Conservation (phyloP, 2,888 invertebrate species). For the Drymonia ruficornis region DNA sequence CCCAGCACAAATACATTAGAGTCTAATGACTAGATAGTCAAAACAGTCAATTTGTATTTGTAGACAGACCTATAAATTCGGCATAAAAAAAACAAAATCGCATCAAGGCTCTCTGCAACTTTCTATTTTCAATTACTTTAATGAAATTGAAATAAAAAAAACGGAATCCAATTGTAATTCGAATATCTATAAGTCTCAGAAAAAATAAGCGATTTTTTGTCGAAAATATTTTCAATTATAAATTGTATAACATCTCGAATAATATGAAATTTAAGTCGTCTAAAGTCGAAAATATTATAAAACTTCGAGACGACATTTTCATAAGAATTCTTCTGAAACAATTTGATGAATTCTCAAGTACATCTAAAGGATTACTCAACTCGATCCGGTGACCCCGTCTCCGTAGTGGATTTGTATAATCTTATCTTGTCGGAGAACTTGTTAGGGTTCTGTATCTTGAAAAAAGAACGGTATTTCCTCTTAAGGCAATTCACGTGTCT, state of each 20-base stretch:
- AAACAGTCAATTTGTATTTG: no score
- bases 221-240: background rate
- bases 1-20: no score
- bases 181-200: no score
- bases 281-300: background rate
- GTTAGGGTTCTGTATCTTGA: slow-evolving; percentile 19
- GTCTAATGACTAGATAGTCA: no score
- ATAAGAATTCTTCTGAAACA: background rate
- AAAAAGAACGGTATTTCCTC: background rate
- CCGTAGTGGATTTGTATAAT: slow-evolving; percentile 56
- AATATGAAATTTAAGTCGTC: background rate
- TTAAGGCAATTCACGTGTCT: background rate
- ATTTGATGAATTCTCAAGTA: slow-evolving; percentile 8
- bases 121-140: no score
- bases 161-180: no score
- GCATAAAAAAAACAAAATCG: no score
- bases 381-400: slow-evolving; percentile 36
- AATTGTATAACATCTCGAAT: background rate
- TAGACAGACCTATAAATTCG: no score
- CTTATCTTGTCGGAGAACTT: slow-evolving; percentile 43
- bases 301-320: slow-evolving; percentile 1
- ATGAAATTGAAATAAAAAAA: no score
- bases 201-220: no score
- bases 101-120: no score
- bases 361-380: slow-evolving; percentile 15